Conservation (phyloP, 2,888 invertebrate species). For the Polyommatus icarus region DNA sequence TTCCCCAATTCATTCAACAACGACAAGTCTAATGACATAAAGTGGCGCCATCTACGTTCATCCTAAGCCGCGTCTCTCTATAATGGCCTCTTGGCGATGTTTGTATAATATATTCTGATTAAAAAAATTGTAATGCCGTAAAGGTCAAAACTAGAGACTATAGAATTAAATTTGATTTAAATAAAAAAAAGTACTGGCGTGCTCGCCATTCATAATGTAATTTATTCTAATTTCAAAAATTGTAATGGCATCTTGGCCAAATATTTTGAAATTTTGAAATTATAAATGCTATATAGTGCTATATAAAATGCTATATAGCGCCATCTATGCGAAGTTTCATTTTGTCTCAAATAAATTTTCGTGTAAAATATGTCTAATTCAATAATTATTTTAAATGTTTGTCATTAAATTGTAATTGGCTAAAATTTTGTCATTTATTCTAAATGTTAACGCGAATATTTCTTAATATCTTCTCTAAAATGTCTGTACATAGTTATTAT, state of each 20-base stretch:
- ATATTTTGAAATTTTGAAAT: neutral
- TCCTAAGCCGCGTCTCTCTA: neutral
- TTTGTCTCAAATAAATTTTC: neutral
- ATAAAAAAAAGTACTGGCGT: neutral
- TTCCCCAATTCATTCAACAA: too few species aligned
- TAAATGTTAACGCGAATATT: slow-evolving; percentile 1
- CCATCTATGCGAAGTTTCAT: neutral
- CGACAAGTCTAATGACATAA: too few species aligned
- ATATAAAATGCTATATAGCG: neutral
- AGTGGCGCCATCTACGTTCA: neutral
- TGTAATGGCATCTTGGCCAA: neutral
- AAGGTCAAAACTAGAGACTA: neutral
- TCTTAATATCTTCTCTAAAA: slow-evolving; percentile 1
- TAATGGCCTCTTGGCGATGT: neutral
- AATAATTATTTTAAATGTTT: slow-evolving; percentile 1
- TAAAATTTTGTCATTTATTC: slow-evolving; percentile 15
- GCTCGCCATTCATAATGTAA: neutral
- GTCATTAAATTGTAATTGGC: slow-evolving; percentile 9
- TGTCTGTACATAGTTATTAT: neutral
- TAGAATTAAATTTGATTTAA: neutral
- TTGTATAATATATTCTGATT: neutral
- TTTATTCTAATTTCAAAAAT: neutral
- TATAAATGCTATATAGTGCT: neutral
- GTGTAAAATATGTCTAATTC: neutral
- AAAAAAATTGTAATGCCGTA: neutral